Evolutionary conservation across 64 coral and sea anemone genomes (phyloP).

Genomic region (Actinia tenebrosa): DNA sequence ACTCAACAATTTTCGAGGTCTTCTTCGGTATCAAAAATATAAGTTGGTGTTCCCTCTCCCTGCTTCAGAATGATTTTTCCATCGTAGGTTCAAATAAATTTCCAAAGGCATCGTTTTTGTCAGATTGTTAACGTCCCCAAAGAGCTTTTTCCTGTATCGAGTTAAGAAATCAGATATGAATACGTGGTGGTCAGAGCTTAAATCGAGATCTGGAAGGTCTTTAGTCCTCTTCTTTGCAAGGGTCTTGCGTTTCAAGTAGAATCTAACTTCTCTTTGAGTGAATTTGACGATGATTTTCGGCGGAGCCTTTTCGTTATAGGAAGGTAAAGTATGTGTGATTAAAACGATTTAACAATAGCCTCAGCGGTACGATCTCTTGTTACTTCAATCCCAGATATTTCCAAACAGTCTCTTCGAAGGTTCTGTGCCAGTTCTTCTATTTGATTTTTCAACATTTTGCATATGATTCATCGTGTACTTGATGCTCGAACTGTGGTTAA

Average conservation of each 20-base stretch:
- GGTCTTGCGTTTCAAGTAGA: no score
- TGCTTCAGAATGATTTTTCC: constrained; percentile 42
- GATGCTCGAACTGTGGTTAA: neutral
- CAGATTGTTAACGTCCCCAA: constrained; percentile 38
- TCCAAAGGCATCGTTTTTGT: constrained; percentile 28
- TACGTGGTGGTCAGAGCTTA: neutral
- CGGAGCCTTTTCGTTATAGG: constrained; percentile 19
- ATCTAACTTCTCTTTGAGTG: constrained; percentile 23
- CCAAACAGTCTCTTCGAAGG: constrained; percentile 20
- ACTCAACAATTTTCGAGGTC: neutral
- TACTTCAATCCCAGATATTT: neutral
- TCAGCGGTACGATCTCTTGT: neutral
- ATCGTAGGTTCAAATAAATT: constrained; percentile 47
- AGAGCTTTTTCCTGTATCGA: constrained; percentile 22
- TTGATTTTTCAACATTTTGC: neutral
- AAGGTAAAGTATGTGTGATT: constrained; percentile 35
- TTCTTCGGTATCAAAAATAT: neutral
- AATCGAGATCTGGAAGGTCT: neutral
- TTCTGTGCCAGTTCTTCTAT: neutral
- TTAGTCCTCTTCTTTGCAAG: neutral
- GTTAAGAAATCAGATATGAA: constrained; percentile 63
- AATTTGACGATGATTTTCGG: constrained; percentile 51
- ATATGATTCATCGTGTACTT: neutral
- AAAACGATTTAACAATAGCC: neutral
- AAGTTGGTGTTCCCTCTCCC: neutral